Base-by-base conservation (phyloP, 1,140 invertebrate species). In the Diploscapter pachys region DNA sequence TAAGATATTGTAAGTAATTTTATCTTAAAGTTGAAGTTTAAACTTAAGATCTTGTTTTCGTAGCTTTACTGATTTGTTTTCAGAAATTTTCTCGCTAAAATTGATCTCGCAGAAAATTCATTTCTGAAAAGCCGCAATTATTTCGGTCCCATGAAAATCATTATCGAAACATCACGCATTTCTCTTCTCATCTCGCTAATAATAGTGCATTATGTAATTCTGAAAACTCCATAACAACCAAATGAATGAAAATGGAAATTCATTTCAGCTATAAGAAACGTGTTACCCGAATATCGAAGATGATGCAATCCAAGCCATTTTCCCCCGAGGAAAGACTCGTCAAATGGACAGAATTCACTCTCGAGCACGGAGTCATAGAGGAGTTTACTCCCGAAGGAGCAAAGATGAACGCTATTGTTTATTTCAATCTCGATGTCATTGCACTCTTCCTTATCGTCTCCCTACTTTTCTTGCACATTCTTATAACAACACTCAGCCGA, bases 331-430 rank as follows among this genome's bases (percentile, higher is more conserved):
- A 79, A 61, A 55, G 78, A 4, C 69, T 79, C 52, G 57, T 69
- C 59, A 76, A 79, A 64, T 79, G 76, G 77, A 79, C 78, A 5
- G 53, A 80, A 53, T 79, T 79, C 57, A 72, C 75, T 61, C 63
- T 79, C 56, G 71, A 79, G 31, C 62, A 78, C 63, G 77, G 77
- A 11, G 69, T 74, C 56, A 54, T 79, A n/a, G 68, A 72, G 59
- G 72, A 79, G 48, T 68, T 79, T 11, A 64, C 8, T 13, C 51
- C 51, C 53, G 76, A 74, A 48, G 78, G 78, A 5, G 64, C 76
- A 3, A 9, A 66, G 31, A 9, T 79, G 5, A 75, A 75, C 57
- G 69, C 75, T 57, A 75, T 79, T 6, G 76, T 78, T n/a, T 79
- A 79, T 63, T 73, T 75, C 68, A 78, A 79, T 64, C 51, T 79